Conservation (phyloP, 2,888 invertebrate species). For the Drosophila anomalipes region DNA sequence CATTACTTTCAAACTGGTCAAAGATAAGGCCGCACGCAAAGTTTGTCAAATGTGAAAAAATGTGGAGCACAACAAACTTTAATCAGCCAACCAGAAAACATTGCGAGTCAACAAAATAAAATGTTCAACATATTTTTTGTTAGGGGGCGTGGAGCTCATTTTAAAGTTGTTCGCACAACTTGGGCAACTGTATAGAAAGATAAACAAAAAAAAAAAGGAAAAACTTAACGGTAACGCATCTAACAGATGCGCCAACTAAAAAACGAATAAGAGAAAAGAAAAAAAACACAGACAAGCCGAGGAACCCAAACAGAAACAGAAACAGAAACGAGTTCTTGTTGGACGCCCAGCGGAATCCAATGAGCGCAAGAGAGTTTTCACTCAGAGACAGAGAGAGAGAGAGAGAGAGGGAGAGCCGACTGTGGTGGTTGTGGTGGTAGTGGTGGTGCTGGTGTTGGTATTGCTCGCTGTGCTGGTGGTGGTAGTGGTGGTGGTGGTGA, state of each 20-base stretch:
- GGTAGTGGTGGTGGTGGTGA: conserved; percentile 39
- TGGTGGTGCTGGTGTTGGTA: conserved; percentile 36
- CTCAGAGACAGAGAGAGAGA: conserved; percentile 50
- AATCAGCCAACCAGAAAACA: conserved; percentile 80
- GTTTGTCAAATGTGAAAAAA: conserved; percentile 22
- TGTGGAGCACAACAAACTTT: conserved; percentile 62
- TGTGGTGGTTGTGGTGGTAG: conserved; percentile 32
- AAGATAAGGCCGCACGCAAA: conserved; percentile 32
- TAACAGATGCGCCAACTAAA: conserved; percentile 71
- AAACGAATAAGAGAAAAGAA: conserved; percentile 43
- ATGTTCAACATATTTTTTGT: conserved; percentile 4
- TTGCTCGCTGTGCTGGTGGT: conserved; percentile 19
- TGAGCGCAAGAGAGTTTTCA: conserved; percentile 47
- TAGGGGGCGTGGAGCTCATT: conserved; percentile 64
- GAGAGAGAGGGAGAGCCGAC: conserved; percentile 34
- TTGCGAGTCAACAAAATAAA: conserved; percentile 15
- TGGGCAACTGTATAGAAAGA: conserved; percentile 17
- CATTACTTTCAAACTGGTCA: conserved; percentile 30
- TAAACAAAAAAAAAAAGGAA: conserved; percentile 36
- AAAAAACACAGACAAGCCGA: not conserved
- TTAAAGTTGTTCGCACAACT: conserved; percentile 58
- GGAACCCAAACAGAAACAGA: conserved; percentile 13
- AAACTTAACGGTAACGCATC: conserved; percentile 71
- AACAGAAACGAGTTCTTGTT: conserved; percentile 61
- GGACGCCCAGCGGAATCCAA: conserved; percentile 52